Percentiles rank a stretch among this genome's conserved stretches.
phyloP scores from a whole-genome alignment of 2,113 vertebrate species.

The Aepyceros melampus region DNA sequence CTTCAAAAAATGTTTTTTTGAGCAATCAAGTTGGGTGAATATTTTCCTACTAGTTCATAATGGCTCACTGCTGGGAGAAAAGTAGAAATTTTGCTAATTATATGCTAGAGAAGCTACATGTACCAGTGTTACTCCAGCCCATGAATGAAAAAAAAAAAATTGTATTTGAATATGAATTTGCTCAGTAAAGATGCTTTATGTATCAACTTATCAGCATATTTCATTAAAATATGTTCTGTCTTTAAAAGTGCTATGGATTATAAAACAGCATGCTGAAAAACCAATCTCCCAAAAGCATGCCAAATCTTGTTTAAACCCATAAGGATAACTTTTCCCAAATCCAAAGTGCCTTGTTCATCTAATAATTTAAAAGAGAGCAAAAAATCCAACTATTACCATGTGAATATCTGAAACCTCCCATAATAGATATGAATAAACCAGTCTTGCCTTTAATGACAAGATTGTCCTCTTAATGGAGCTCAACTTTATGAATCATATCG shows the following conservation, averaged over 20 bases:
- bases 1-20: neutral
- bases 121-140: neutral
- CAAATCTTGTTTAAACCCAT: neutral
- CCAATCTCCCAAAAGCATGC: neutral
- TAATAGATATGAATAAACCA: neutral
- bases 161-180: neutral
- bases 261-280: neutral
- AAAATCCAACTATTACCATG: neutral
- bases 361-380: neutral
- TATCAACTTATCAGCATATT: neutral
- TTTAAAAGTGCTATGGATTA: neutral
- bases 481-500: constrained; percentile 6
- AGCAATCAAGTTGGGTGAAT: neutral
- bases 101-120: neutral
- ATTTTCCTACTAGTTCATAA: neutral
- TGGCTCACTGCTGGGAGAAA: neutral
- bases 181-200: neutral
- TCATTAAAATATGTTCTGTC: neutral
- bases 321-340: neutral
- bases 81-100: neutral
- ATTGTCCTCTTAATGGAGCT: neutral
- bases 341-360: neutral
- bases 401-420: neutral
- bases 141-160: neutral
- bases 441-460: constrained; percentile 15